phyloP scores from a whole-genome alignment of 2,113 vertebrate species.

The Sapajus apella region DNA sequence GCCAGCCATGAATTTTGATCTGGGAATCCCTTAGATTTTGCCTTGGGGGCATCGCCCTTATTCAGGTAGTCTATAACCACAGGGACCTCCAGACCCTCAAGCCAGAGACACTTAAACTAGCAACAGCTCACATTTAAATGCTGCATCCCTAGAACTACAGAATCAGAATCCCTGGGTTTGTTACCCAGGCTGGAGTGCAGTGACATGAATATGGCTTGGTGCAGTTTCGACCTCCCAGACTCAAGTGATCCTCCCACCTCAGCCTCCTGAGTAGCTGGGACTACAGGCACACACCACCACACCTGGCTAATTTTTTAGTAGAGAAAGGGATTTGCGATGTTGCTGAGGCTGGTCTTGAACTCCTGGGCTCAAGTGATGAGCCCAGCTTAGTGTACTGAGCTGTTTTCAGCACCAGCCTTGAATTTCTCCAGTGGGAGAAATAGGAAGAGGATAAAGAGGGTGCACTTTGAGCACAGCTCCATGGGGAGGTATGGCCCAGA shows the following conservation, averaged over 20 bases:
- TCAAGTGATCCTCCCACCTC: no score
- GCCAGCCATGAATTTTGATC: neutral
- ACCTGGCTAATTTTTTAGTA: no score
- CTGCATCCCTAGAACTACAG: neutral
- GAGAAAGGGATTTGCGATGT: no score
- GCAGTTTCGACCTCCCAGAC: neutral
- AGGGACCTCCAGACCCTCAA: no score
- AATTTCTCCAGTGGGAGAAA: neutral
- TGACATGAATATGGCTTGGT: neutral
- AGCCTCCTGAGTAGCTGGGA: no score
- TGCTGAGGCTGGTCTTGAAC: no score
- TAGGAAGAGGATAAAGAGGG: neutral
- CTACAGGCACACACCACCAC: no score
- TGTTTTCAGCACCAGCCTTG: neutral
- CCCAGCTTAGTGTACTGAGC: neutral
- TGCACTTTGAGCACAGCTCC: accelerated
- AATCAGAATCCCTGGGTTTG: neutral
- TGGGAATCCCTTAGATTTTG: neutral
- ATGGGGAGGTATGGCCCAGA: neutral
- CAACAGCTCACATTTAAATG: neutral
- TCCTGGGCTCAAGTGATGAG: no score
- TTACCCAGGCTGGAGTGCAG: no score
- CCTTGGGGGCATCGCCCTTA: neutral
- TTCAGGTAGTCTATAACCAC: neutral
- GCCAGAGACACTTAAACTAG: neutral